Evolutionary conservation across 1,140 invertebrate species (phyloP).

Genomic region (Proctacanthus coquilletti): DNA sequence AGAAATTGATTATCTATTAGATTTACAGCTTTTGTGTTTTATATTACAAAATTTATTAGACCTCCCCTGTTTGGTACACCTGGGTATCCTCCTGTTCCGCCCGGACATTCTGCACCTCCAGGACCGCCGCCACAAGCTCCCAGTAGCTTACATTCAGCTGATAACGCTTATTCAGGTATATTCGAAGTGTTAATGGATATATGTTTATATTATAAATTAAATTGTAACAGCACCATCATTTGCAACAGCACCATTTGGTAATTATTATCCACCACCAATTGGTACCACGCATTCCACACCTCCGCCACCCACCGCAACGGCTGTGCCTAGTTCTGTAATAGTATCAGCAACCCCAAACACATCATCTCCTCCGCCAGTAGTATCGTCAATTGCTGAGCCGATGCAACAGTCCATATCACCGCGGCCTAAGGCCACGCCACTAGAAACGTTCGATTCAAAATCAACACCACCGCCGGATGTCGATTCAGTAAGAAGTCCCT

Average conservation of each 20-base stretch:
- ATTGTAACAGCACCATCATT: too few relatives aligned
- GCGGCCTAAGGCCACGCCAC: conserved; percentile 21
- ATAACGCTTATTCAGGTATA: background rate
- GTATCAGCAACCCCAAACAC: conserved; percentile 14
- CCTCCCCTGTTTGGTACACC: background rate
- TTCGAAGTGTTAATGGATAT: too few relatives aligned
- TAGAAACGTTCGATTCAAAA: conserved; percentile 16
- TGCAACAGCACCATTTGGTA: too few relatives aligned
- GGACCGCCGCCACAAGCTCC: background rate
- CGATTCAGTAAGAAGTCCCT: background rate
- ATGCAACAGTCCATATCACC: background rate
- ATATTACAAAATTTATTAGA: background rate
- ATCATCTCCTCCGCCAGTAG: conserved; percentile 6
- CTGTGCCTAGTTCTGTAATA: conserved; percentile 17
- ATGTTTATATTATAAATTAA: too few relatives aligned
- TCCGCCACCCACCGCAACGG: background rate
- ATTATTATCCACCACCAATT: background rate
- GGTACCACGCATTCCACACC: background rate
- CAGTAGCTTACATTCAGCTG: background rate
- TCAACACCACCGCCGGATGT: background rate
- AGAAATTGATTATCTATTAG: background rate
- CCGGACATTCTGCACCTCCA: background rate
- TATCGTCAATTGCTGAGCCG: conserved; percentile 11
- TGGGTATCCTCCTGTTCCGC: background rate
- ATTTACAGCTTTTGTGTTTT: background rate